A percentile compares a stretch with the other conserved stretches of the same genome.
These are phyloP conservation scores for Microcebus jonahi DNA, from an alignment of 2,113 vertebrate genomes.

Conservation along the genomic window DNA sequence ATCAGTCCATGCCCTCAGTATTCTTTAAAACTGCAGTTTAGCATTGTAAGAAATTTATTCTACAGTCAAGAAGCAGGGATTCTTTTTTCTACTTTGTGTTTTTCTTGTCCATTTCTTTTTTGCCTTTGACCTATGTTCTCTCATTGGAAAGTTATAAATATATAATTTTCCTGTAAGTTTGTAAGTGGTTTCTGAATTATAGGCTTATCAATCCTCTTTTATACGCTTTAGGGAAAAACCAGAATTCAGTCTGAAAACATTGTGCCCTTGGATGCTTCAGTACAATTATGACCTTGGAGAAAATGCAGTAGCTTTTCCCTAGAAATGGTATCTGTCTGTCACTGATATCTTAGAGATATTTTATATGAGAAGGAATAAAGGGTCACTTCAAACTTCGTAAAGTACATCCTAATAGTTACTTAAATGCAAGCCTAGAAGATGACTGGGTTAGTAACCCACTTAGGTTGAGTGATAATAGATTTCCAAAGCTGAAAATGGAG, in stretches of 20 bases:
- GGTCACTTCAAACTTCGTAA: conserved; percentile 75
- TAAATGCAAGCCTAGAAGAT: conserved; percentile 64
- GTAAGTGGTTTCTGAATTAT: conserved; percentile 73
- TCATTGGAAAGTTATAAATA: conserved; percentile 70
- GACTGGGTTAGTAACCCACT: conserved; percentile 64
- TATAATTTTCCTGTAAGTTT: conserved; percentile 70
- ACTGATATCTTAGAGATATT: conserved; percentile 73
- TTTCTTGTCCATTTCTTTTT: conserved; percentile 51
- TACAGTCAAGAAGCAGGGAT: neutral
- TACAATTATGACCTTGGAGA: conserved; percentile 75
- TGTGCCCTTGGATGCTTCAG: conserved; percentile 74
- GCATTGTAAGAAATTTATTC: neutral
- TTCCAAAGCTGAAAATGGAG: conserved; percentile 63
- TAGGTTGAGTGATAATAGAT: conserved; percentile 67
- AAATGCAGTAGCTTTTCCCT: conserved; percentile 66
- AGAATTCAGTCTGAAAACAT: conserved; percentile 73
- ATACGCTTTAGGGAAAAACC: conserved; percentile 66
- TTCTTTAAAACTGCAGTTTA: neutral
- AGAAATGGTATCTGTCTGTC: conserved; percentile 71
- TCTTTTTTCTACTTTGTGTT: neutral
- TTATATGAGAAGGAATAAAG: conserved; percentile 69
- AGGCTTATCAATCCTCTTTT: conserved; percentile 77
- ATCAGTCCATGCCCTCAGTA: neutral
- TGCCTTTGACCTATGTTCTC: conserved; percentile 73
- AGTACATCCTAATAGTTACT: conserved; percentile 69